These are phyloP conservation scores for Anorthoa munda DNA, from an alignment of 2,888 invertebrate genomes.

Conservation along the genomic window DNA sequence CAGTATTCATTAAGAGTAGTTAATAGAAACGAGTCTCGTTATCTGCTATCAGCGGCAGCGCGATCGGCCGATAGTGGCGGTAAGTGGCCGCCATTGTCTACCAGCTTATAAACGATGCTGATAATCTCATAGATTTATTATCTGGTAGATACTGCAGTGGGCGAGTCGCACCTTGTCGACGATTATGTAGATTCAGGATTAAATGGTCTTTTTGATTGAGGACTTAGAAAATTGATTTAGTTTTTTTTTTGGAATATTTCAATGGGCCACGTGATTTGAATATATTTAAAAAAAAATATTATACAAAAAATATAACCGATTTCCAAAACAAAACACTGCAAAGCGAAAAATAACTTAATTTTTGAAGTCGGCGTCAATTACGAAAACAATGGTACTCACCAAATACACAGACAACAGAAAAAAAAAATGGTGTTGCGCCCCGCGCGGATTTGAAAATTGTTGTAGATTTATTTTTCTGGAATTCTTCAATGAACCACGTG, in stretches of 20 bases:
- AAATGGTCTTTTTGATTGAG: conserved; percentile 15
- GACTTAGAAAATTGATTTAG: not conserved
- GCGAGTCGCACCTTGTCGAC: not conserved
- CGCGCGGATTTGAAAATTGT: no score
- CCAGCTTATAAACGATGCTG: conserved; percentile 61
- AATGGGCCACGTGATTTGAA: not conserved
- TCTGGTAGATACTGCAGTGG: conserved; percentile 29
- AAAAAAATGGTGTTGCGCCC: no score
- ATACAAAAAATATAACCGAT: no score
- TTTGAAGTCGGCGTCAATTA: no score
- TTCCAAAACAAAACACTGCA: no score
- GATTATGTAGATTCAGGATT: conserved; percentile 36
- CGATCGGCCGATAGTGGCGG: conserved; percentile 51
- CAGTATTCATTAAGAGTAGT: conserved; percentile 56
- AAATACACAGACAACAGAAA: no score
- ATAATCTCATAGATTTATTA: conserved; percentile 62
- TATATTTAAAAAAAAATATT: no score
- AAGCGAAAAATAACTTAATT: no score
- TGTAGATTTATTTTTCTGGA: no score
- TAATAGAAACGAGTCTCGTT: conserved; percentile 60
- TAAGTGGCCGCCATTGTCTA: conserved; percentile 62
- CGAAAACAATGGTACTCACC: no score
- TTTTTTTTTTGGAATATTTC: not conserved
- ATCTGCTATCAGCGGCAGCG: conserved; percentile 56
- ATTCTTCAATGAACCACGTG: no score